Conservation (phyloP, 2,113 vertebrate species). For the Catharus minimus region DNA sequence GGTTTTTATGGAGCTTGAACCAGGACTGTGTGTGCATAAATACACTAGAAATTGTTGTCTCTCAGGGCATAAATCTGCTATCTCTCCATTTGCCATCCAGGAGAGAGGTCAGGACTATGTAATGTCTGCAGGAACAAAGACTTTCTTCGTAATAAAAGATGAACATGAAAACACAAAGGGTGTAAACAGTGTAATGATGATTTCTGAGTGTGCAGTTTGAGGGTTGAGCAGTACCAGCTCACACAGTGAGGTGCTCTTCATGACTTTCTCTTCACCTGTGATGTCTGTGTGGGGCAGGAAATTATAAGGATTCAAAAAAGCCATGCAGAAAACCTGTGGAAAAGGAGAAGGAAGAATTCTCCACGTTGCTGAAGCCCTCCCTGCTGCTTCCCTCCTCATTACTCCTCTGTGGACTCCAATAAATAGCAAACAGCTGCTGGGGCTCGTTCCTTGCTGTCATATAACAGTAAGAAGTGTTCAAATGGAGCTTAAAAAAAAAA, state of each 20-base stretch:
- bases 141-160: not conserved
- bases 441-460: constrained; percentile 60
- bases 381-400: constrained; percentile 29
- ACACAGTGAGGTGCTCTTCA: not conserved
- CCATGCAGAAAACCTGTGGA: not conserved
- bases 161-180: not conserved
- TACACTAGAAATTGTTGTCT: not conserved
- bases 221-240: not conserved
- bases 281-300: not conserved
- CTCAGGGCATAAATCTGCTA: not conserved
- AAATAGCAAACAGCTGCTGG: constrained; percentile 75
- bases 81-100: not conserved
- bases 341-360: not conserved
- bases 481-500: constrained; percentile 39
- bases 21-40: not conserved
- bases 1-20: not conserved
- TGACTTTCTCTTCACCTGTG: not conserved
- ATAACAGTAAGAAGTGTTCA: constrained; percentile 42
- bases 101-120: not conserved
- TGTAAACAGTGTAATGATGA: not conserved
- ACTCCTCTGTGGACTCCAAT: not conserved
- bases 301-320: not conserved
- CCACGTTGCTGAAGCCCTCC: not conserved
- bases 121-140: not conserved
- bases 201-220: not conserved